Base-by-base conservation (phyloP, 2,113 vertebrate genomes). In the Pseudolaguvia tuberculata region DNA sequence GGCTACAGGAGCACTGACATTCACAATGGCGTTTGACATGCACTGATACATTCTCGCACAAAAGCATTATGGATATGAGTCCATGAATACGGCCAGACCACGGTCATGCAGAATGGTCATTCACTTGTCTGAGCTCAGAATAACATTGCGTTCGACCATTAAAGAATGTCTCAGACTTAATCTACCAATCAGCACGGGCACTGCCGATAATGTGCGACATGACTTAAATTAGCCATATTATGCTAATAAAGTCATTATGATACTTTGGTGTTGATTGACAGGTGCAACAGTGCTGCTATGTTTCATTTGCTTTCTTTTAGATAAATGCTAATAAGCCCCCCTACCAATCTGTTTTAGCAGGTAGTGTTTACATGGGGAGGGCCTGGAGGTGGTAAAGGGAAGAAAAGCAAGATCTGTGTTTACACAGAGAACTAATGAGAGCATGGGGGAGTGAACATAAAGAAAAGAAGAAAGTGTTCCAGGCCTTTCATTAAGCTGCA, bases 1-100 rank as follows among this genome's bases (percentile, higher is more conserved):
- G 69, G 53, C 50, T 72, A 58, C 80, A 75, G 59, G 55, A 59
- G 76, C 67, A 51, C 72, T 81, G 79, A 81, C 76, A 81, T 78
- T 81, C 80, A 81, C 45, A 72, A 70, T 62, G 69, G 72, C 68
- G 68, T 75, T 21, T 65, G 80, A 72, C 76, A 78, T 20, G 70
- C 65, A 69, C 73, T 70, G 76, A 78, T 39, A 45, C 75, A 73
- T 48, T 52, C 75, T 21, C 51, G 48, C 56, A 66, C 72, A 53
- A 63, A 42, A 20, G 50, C 59, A 69, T 78, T 53, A 78, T 58
- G 70, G 70, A 68, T 77, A 80, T 58, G 39, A 80, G 71, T 27
- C 50, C 48, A 77, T 72, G 25, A 69, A 65, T 53, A 63, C 3
- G 42, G 51, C 61, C 48, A 20, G 14, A 27, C 45, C 51, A 66